These are phyloP conservation scores for Cyrtonyx montezumae DNA, from an alignment of 2,113 vertebrate genomes.

Conservation along the genomic window DNA sequence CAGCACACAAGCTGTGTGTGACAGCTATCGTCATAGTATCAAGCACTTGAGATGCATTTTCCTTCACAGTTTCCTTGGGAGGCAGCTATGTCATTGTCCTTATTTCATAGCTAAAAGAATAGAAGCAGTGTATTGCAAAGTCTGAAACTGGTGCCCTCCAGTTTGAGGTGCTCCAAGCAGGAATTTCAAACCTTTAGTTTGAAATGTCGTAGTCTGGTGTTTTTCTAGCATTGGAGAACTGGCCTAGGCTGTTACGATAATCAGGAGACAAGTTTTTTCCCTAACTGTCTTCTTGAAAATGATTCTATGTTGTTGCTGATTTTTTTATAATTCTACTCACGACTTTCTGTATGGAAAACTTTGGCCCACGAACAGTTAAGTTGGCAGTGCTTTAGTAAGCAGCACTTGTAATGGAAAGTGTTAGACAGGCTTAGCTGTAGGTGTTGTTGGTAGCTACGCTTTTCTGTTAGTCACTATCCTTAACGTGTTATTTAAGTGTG, in stretches of 20 bases:
- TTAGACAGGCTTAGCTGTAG: constrained; percentile 45
- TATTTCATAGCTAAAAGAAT: background rate
- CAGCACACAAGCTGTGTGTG: background rate
- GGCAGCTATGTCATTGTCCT: background rate
- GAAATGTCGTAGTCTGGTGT: background rate
- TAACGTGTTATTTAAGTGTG: background rate
- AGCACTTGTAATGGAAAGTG: constrained; percentile 48
- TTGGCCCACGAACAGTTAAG: background rate
- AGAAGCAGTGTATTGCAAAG: background rate
- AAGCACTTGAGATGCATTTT: background rate
- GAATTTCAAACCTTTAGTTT: background rate
- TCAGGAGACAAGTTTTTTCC: background rate
- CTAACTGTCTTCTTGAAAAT: background rate
- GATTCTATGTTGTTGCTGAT: background rate
- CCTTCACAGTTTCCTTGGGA: background rate
- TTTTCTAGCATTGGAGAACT: background rate
- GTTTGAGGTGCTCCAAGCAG: background rate
- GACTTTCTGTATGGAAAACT: constrained; percentile 8
- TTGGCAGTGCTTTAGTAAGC: background rate
- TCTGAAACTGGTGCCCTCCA: background rate
- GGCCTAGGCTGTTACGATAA: background rate
- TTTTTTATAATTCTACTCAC: background rate
- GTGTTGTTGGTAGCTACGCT: constrained; percentile 18
- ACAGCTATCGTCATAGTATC: background rate
- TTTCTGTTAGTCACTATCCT: constrained; percentile 50